Conservation (phyloP, 2,797 vertebrate species). For the Thunnus albacares region DNA sequence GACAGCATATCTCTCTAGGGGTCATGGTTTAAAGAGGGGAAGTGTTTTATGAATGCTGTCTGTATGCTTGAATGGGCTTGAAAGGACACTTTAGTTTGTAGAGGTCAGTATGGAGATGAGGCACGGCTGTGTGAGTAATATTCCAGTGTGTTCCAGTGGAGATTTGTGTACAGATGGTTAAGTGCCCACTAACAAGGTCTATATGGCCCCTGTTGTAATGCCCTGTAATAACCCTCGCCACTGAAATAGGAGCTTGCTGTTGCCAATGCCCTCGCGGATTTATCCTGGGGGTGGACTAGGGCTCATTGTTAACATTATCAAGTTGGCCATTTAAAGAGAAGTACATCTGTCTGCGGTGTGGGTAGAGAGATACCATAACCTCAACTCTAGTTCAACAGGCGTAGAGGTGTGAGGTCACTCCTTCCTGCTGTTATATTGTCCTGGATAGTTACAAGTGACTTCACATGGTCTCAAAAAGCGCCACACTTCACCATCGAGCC, state of each 20-base stretch:
- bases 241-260: constrained; percentile 66
- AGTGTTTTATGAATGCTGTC: constrained; percentile 76
- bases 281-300: constrained; percentile 60
- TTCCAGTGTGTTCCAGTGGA: constrained; percentile 65
- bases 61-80: constrained; percentile 74
- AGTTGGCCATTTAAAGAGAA: constrained; percentile 65
- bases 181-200: constrained; percentile 85
- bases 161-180: constrained; percentile 88
- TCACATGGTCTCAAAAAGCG: background rate
- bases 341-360: constrained; percentile 62
- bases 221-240: constrained; percentile 67
- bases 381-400: constrained; percentile 24
- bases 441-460: constrained; percentile 6
- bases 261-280: constrained; percentile 60
- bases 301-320: constrained; percentile 67
- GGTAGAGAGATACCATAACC: constrained; percentile 45
- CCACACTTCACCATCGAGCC: background rate
- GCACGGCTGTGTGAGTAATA: constrained; percentile 72
- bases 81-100: constrained; percentile 81
- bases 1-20: constrained; percentile 67
- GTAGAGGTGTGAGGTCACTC: background rate
- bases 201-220: constrained; percentile 78
- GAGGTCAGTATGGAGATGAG: constrained; percentile 88
- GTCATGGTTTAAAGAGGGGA: constrained; percentile 73
- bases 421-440: constrained; percentile 7